phyloP scores from a whole-genome alignment of 2,797 vertebrate species.

The Neosilurus hyrtlii region DNA sequence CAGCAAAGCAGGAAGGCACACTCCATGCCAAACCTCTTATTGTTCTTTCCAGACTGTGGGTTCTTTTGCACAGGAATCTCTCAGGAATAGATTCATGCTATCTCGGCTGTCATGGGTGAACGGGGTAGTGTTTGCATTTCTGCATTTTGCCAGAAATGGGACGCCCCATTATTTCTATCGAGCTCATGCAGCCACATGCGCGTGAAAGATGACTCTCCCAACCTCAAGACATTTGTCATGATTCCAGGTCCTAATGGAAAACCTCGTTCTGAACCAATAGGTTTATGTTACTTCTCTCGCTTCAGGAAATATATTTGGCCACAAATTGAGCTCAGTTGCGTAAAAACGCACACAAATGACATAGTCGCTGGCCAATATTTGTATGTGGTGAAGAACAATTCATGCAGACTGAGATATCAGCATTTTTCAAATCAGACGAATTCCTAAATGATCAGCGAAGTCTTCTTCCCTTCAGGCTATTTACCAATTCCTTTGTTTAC shows the following conservation, averaged over 20 bases:
- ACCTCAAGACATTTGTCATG: slow-evolving; percentile 69
- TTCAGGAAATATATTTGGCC: slow-evolving; percentile 57
- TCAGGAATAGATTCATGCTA: slow-evolving; percentile 58
- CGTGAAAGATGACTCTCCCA: slow-evolving; percentile 58
- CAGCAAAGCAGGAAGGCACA: slow-evolving; percentile 60
- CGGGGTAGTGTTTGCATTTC: slow-evolving; percentile 56
- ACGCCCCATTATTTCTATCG: slow-evolving; percentile 59
- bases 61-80: slow-evolving; percentile 51
- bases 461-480: not conserved
- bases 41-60: slow-evolving; percentile 65
- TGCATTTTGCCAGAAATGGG: slow-evolving; percentile 60
- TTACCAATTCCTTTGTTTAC: not conserved
- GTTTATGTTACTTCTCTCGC: slow-evolving; percentile 57
- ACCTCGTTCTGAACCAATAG: slow-evolving; percentile 58
- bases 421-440: slow-evolving; percentile 42
- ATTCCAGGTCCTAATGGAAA: slow-evolving; percentile 61
- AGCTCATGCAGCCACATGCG: not conserved
- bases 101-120: slow-evolving; percentile 55
- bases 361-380: slow-evolving; percentile 54
- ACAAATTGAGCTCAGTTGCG: slow-evolving; percentile 58
- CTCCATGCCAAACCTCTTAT: slow-evolving; percentile 62
- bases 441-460: too few relatives aligned
- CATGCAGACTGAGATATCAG: slow-evolving; percentile 23
- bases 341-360: slow-evolving; percentile 47
- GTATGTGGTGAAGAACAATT: slow-evolving; percentile 48